A percentile compares a stretch with the other conserved stretches of the same genome.
These are phyloP conservation scores for Darevskia nairensis DNA, from an alignment of 2,797 vertebrate genomes.

Conservation along the genomic window DNA sequence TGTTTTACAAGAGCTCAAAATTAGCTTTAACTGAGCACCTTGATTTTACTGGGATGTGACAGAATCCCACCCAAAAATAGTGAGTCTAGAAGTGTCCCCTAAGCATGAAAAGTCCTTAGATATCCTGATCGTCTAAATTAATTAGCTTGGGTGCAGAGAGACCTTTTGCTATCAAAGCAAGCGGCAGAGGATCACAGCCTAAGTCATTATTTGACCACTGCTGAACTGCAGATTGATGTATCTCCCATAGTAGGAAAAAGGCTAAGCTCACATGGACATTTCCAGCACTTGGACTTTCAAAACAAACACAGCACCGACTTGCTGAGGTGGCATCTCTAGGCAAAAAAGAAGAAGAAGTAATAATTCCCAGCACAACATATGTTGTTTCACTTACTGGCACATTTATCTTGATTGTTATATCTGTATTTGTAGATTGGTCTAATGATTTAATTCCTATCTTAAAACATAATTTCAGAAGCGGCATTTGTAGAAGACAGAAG, in stretches of 20 bases:
- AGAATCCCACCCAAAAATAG: too few species aligned
- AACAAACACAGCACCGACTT: slow-evolving; percentile 43
- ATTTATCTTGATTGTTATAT: slow-evolving; percentile 31
- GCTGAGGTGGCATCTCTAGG: slow-evolving; percentile 36
- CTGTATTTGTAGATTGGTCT: slow-evolving; percentile 29
- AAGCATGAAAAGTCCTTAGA: slow-evolving; percentile 14
- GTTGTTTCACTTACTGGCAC: slow-evolving; percentile 56
- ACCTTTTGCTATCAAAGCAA: not conserved
- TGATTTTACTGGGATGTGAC: too few species aligned
- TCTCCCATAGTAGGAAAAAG: slow-evolving; percentile 41
- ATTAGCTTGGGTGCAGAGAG: not conserved
- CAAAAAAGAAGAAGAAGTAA: slow-evolving; percentile 20
- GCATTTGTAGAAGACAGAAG: slow-evolving; percentile 25
- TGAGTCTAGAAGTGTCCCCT: too few species aligned
- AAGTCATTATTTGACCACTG: slow-evolving; percentile 10
- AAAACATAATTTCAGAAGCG: slow-evolving; percentile 20
- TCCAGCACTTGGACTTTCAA: slow-evolving; percentile 43
- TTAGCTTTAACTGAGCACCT: not conserved
- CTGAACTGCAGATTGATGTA: slow-evolving; percentile 23
- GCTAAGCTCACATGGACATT: slow-evolving; percentile 7
- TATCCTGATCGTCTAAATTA: not conserved
- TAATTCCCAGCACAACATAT: slow-evolving; percentile 34
- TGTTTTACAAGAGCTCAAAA: not conserved
- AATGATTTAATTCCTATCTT: slow-evolving; percentile 36
- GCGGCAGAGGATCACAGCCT: not conserved